Conservation (phyloP, 2,888 invertebrate genomes). For the Chrysolina oricalcia region DNA sequence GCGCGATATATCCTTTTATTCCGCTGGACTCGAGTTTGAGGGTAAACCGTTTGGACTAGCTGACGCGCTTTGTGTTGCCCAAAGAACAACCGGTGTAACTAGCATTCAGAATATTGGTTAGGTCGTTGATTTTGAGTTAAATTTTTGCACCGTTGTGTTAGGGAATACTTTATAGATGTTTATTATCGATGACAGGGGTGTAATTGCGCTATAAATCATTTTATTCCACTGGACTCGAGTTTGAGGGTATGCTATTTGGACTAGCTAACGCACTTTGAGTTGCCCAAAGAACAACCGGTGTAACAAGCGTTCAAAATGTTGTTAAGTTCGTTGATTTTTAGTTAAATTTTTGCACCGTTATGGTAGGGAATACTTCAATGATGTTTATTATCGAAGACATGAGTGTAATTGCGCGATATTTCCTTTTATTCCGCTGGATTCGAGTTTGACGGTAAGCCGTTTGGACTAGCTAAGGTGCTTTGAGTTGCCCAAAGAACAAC, state of each 20-base stretch:
- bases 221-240: neutral
- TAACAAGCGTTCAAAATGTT: slow-evolving; percentile 1
- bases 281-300: neutral
- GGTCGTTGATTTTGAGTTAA: neutral
- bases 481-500: too few relatives aligned
- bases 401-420: neutral
- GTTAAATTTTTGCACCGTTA: neutral
- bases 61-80: too few relatives aligned
- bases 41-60: neutral
- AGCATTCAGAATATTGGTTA: neutral
- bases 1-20: too few relatives aligned
- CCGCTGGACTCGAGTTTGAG: neutral
- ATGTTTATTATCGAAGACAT: too few relatives aligned
- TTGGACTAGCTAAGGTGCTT: neutral
- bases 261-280: neutral
- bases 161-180: too few relatives aligned
- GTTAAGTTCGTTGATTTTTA: neutral
- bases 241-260: neutral
- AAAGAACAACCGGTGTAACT: neutral
- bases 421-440: neutral
- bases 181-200: too few relatives aligned
- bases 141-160: too few relatives aligned
- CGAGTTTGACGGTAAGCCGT: neutral
- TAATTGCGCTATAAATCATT: too few relatives aligned
- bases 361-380: too few relatives aligned